Conservation (phyloP, 2,797 vertebrate genomes). For the Petrocephalus sullivani region DNA sequence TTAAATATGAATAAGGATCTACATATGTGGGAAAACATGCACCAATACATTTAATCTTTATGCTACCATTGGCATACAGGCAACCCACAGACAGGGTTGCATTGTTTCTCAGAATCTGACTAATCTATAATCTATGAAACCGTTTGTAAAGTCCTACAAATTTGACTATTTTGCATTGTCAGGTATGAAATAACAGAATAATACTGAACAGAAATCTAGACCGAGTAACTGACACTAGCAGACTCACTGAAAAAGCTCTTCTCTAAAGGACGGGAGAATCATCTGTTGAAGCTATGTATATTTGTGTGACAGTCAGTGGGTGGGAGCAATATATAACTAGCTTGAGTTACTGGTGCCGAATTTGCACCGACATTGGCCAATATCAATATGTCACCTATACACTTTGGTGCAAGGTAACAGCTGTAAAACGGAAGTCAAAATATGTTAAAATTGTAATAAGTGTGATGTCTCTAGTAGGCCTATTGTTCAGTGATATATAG, state of each 20-base stretch:
- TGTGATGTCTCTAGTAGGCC: not conserved
- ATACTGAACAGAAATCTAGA: not conserved
- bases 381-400: not conserved
- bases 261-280: not conserved
- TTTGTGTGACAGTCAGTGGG: not conserved
- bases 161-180: not conserved
- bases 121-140: not conserved
- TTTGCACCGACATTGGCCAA: not conserved
- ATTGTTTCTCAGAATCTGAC: not conserved
- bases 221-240: not conserved
- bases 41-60: not conserved
- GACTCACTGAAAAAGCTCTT: not conserved
- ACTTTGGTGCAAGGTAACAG: not conserved
- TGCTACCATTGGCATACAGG: not conserved
- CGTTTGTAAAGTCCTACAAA: not conserved
- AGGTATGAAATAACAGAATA: not conserved
- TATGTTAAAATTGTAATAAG: not conserved
- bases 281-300: not conserved
- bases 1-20: not conserved
- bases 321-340: not conserved
- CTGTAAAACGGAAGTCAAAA: not conserved
- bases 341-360: not conserved
- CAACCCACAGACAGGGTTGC: not conserved
- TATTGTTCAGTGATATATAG: not conserved
- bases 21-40: not conserved